Evolutionary conservation across 2,797 vertebrate genomes (phyloP).

Genomic region (Crypturellus tataupa): DNA sequence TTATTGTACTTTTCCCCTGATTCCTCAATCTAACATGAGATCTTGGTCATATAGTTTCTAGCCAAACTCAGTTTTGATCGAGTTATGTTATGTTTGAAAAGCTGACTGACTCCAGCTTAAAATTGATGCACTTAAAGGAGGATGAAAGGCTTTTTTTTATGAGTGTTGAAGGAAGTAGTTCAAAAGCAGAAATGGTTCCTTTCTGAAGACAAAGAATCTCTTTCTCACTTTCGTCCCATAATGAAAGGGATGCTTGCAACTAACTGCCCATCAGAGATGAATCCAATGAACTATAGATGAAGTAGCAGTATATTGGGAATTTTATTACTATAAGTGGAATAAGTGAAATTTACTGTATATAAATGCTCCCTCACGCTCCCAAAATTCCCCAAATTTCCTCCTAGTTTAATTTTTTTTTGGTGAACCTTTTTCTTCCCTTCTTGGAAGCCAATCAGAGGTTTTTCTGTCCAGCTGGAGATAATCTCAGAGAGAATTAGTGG

Average conservation of each 20-base stretch:
- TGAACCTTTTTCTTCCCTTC: not conserved
- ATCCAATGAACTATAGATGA: conserved; percentile 57
- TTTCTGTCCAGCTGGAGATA: not conserved
- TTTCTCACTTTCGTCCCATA: conserved; percentile 36
- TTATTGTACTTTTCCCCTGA: not conserved
- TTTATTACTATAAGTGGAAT: conserved; percentile 36
- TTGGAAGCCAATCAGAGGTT: not conserved
- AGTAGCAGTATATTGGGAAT: conserved; percentile 46
- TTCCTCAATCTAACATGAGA: conserved; percentile 46
- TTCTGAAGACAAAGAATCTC: conserved; percentile 72
- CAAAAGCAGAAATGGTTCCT: conserved; percentile 65
- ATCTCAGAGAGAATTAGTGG: not conserved
- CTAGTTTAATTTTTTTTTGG: not conserved
- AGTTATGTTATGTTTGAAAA: conserved; percentile 63
- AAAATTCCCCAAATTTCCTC: not conserved
- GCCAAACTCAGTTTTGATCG: conserved; percentile 52
- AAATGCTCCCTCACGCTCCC: not conserved
- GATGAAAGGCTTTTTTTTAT: conserved; percentile 71
- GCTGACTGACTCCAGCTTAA: conserved; percentile 57
- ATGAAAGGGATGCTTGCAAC: conserved; percentile 60
- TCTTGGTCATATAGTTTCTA: conserved; percentile 61
- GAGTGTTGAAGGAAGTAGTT: conserved; percentile 67
- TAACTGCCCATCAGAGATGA: conserved; percentile 53
- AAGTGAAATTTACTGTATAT: not conserved
- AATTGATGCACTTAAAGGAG: conserved; percentile 63